These are phyloP conservation scores for Carduelis carduelis DNA, from an alignment of 2,797 vertebrate genomes.

Conservation along the genomic window DNA sequence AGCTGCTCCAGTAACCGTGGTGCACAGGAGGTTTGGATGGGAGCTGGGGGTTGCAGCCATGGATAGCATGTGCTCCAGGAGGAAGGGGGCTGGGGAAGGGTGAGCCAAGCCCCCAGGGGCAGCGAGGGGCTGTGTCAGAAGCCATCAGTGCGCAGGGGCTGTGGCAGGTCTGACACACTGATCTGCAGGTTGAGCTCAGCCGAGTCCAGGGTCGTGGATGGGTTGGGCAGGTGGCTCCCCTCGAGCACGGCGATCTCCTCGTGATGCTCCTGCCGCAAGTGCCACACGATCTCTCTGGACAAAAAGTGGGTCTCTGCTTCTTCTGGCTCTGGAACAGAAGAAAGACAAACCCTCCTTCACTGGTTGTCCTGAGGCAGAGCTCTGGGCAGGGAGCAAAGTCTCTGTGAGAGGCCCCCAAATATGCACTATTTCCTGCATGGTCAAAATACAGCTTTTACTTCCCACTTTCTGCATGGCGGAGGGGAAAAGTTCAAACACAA, in stretches of 20 bases:
- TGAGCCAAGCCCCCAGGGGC: rapidly evolving
- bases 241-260: not conserved
- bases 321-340: not conserved
- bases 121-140: not conserved
- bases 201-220: rapidly evolving
- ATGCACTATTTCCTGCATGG: not conserved
- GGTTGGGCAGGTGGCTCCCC: rapidly evolving
- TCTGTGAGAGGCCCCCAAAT: not conserved
- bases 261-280: not conserved
- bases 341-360: not conserved
- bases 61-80: not conserved
- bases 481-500: not conserved
- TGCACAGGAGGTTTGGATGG: not conserved
- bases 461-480: not conserved
- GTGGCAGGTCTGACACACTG: not conserved
- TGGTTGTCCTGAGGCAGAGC: not conserved
- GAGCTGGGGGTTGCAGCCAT: rapidly evolving
- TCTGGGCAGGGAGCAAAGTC: not conserved
- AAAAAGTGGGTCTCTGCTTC: slow-evolving; percentile 10
- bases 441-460: not conserved
- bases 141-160: not conserved
- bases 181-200: slow-evolving; percentile 42
- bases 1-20: not conserved
- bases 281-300: slow-evolving; percentile 35
- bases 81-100: not conserved